Evolutionary conservation across 2,113 vertebrate species (phyloP).

Genomic region (Cebus imitator): DNA sequence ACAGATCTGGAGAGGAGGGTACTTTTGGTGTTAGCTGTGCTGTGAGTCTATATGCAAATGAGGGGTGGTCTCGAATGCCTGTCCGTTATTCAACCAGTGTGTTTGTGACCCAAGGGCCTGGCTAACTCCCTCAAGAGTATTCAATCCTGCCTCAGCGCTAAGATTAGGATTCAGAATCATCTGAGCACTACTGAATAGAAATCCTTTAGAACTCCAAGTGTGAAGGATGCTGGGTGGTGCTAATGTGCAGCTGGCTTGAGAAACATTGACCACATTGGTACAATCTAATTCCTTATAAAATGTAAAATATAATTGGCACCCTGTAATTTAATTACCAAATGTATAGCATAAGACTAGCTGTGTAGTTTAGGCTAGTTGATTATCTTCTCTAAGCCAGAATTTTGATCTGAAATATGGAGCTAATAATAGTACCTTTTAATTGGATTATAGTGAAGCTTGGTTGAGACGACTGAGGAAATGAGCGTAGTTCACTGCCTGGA

Average conservation of each 20-base stretch:
- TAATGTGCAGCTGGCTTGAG: background rate
- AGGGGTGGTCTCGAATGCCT: background rate
- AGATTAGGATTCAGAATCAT: background rate
- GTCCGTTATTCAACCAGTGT: background rate
- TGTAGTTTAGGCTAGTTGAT: slow-evolving; percentile 11
- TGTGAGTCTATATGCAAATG: background rate
- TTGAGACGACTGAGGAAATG: background rate
- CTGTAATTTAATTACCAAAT: background rate
- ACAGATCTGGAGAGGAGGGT: background rate
- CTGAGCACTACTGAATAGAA: background rate
- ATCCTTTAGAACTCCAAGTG: background rate
- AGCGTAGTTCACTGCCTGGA: background rate
- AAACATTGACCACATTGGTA: background rate
- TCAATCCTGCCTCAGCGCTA: background rate
- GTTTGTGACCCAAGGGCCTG: background rate
- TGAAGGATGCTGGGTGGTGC: background rate
- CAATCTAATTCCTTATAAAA: background rate
- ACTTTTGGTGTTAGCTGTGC: background rate
- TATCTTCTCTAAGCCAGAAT: slow-evolving; percentile 5
- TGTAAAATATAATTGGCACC: background rate
- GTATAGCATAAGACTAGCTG: background rate
- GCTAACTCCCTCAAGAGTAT: background rate
- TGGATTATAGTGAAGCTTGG: background rate
- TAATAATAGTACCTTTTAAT: slow-evolving; percentile 6
- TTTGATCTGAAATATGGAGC: background rate